Conservation (phyloP, 1,140 invertebrate species). For the Trachymyrmex cornetzi region DNA sequence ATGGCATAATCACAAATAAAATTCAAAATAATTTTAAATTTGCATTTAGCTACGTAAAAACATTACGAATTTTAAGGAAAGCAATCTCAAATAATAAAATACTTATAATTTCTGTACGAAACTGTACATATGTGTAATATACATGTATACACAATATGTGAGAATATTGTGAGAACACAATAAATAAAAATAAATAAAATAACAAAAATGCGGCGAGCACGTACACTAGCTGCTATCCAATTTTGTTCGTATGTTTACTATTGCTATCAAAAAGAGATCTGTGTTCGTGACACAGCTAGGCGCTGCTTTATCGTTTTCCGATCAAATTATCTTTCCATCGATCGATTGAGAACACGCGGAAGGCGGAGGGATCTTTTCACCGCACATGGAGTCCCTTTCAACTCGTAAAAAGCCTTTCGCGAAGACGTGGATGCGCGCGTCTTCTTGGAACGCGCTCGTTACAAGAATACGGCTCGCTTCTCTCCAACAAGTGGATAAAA, state of each 20-base stretch:
- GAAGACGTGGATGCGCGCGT: conserved; percentile 51
- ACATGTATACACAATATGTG: too few species aligned
- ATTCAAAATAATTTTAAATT: background rate
- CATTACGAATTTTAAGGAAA: background rate
- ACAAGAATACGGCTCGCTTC: conserved; percentile 73
- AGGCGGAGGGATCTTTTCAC: conserved; percentile 73
- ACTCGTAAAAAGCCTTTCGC: conserved; percentile 73
- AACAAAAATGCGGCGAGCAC: background rate
- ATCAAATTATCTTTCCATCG: conserved; percentile 62
- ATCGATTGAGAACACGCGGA: conserved; percentile 30
- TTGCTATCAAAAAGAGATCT: conserved; percentile 62
- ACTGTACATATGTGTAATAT: too few species aligned
- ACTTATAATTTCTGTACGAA: background rate
- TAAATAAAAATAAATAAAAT: conserved; percentile 44
- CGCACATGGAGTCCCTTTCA: conserved; percentile 64
- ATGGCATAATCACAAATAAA: background rate
- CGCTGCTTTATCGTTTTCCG: conserved; percentile 61
- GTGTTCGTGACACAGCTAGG: conserved; percentile 55
- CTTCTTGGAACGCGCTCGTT: conserved; percentile 62
- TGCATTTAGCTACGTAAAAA: background rate
- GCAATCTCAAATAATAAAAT: background rate
- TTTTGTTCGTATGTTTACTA: conserved; percentile 55
- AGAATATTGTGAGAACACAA: background rate
- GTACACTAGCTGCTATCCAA: conserved; percentile 19
- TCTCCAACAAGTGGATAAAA: conserved; percentile 79